Percentiles rank a stretch among this genome's conserved stretches.
Conservation (phyloP, 35 echinoderm and acorn worm species). For the Apostichopus parvimensis region DNA sequence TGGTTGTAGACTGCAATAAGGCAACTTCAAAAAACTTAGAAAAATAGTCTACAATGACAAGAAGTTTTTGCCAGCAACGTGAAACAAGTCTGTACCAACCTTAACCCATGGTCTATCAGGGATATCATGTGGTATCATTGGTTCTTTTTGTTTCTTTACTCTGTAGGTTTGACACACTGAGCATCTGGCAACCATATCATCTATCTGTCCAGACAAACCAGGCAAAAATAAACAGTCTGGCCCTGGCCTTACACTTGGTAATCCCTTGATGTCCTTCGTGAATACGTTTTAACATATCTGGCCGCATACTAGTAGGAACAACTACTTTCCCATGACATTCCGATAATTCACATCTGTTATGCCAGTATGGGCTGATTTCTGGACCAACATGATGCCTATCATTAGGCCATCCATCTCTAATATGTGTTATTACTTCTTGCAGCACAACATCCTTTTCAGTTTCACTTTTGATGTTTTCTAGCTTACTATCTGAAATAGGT, state of each 20-base stretch:
- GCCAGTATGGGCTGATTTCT: slow-evolving; percentile 20
- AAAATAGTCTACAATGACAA: too few relatives aligned
- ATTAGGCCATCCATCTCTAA: slow-evolving; percentile 55
- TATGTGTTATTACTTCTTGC: slow-evolving; percentile 7
- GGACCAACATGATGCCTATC: background rate
- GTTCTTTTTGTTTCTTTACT: slow-evolving; percentile 53
- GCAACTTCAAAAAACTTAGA: slow-evolving; percentile 46
- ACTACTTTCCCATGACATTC: slow-evolving; percentile 40
- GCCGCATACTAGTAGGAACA: slow-evolving; percentile 17
- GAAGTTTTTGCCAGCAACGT: slow-evolving; percentile 17
- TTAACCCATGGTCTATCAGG: slow-evolving; percentile 59
- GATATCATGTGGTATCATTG: slow-evolving; percentile 53
- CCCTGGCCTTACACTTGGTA: slow-evolving; percentile 23
- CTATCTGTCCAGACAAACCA: slow-evolving; percentile 20
- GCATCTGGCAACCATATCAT: slow-evolving; percentile 36
- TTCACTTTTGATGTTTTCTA: slow-evolving; percentile 22
- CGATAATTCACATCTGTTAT: background rate
- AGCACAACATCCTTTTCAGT: slow-evolving; percentile 44
- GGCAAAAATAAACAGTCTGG: slow-evolving; percentile 51
- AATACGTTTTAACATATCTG: slow-evolving; percentile 38
- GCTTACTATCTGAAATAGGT: slow-evolving; percentile 26
- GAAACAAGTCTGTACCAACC: slow-evolving; percentile 30
- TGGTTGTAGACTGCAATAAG: background rate
- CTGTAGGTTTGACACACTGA: slow-evolving; percentile 27
- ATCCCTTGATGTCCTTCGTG: slow-evolving; percentile 47